Percentiles rank a stretch among this genome's conserved stretches.
Conservation (phyloP, 2,888 invertebrate species). For the Cheiracanthium punctorium region DNA sequence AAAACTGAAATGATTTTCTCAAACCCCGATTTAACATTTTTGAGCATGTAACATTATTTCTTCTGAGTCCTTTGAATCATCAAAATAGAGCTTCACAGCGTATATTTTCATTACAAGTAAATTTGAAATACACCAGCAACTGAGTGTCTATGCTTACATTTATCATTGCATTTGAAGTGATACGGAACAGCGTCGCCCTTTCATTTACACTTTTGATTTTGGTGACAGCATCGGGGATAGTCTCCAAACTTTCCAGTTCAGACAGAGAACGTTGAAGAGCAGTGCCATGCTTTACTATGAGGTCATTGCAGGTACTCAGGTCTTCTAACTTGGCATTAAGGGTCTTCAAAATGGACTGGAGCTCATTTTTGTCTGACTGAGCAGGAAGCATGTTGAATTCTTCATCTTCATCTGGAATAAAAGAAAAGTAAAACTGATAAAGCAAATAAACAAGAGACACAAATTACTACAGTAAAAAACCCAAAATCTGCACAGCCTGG, state of each 20-base stretch:
- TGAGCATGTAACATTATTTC: no score
- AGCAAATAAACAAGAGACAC: no score
- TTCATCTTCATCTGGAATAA: slow-evolving; percentile 82
- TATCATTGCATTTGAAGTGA: slow-evolving; percentile 97
- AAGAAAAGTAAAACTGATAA: background rate
- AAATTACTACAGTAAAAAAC: no score
- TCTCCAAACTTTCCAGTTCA: slow-evolving; percentile 77
- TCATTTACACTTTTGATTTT: slow-evolving; percentile 82
- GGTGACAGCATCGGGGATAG: slow-evolving; percentile 72
- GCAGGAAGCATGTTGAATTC: slow-evolving; percentile 81
- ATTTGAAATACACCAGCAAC: background rate
- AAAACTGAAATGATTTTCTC: no score
- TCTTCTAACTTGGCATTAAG: slow-evolving; percentile 90
- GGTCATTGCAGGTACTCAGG: slow-evolving; percentile 91
- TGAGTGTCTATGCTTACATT: slow-evolving; percentile 81
- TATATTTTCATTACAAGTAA: no score
- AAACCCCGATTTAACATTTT: no score
- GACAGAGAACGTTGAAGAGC: slow-evolving; percentile 82
- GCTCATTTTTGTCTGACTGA: slow-evolving; percentile 79
- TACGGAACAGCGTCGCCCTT: slow-evolving; percentile 93
- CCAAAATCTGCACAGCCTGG: no score
- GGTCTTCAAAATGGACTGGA: slow-evolving; percentile 79
- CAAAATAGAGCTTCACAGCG: no score
- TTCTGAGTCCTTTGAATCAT: no score
- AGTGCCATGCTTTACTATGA: slow-evolving; percentile 91